Percentiles rank a stretch among this genome's conserved stretches.
Evolutionary conservation across 30 jellyfish, hydroid and myxozoan species (phyloP).

Genomic region (Chrysaora quinquecirrha): DNA sequence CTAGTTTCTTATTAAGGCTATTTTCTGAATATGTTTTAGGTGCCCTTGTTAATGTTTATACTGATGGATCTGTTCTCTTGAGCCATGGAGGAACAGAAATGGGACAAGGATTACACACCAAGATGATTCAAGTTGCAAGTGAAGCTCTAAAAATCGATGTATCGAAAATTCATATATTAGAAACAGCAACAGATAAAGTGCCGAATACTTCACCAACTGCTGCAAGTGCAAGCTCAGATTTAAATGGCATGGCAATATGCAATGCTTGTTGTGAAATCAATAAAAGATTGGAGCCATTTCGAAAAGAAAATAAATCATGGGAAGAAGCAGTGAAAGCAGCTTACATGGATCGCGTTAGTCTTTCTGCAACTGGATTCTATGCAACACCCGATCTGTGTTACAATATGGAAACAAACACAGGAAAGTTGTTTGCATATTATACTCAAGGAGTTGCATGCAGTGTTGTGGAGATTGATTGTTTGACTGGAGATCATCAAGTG

Average conservation of each 20-base stretch:
- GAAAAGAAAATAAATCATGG: slow-evolving; percentile 35
- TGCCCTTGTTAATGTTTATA: too few relatives aligned
- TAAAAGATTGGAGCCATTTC: too few relatives aligned
- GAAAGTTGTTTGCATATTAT: slow-evolving; percentile 22
- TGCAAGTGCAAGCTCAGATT: slow-evolving; percentile 59
- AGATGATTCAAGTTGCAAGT: too few relatives aligned
- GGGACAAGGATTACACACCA: too few relatives aligned
- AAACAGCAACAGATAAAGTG: too few relatives aligned
- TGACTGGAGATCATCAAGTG: too few relatives aligned
- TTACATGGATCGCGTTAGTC: slow-evolving; percentile 39
- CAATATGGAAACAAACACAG: slow-evolving; percentile 16
- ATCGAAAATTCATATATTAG: slow-evolving; percentile 32
- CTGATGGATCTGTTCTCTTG: too few relatives aligned
- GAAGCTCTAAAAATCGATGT: slow-evolving; percentile 15
- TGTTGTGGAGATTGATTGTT: too few relatives aligned
- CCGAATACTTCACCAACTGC: slow-evolving; percentile 63
- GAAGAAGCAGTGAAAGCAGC: slow-evolving; percentile 52
- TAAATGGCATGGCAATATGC: slow-evolving; percentile 55
- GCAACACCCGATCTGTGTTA: slow-evolving; percentile 15
- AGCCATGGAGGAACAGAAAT: too few relatives aligned
- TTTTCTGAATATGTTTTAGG: too few relatives aligned
- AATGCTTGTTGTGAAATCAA: slow-evolving; percentile 48
- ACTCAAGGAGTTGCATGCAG: slow-evolving; percentile 53
- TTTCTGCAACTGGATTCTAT: too few relatives aligned
- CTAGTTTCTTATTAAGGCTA: too few relatives aligned